Evolutionary conservation across 64 coral and sea anemone species (phyloP), one percentile per base, ranked within the genome.

Genomic region (Porites australiensis): DNA sequence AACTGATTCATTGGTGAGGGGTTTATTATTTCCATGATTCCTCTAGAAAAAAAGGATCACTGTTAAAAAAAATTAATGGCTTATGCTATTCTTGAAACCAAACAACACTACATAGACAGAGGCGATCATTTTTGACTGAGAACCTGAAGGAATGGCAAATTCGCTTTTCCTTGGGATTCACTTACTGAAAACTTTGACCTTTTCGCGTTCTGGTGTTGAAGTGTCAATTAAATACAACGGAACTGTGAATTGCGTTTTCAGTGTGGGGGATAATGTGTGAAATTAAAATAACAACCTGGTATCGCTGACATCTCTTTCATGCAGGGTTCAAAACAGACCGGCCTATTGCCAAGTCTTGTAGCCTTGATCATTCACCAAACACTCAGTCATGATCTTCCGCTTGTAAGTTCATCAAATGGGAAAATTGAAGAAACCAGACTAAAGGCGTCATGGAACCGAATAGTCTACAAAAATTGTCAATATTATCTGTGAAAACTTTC

Each of bases 401-500:
- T 37, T 37, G 27, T 37, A 37, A 37, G 27, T 0, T 37, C 27
- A 37, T 37, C 27, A 37, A 0, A 37, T 37, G 27, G 27, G 27
- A 37, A 37, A 37, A 37, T 37, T 37, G 27, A 37, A 37, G 27
- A 37, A 37, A 37, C 27, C 27, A 37, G 27, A 1, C 27, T 37
- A 37, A 37, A 37, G 27, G 27, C 27, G 27, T 37, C 27, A 37
- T 37, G 27, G 27, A 37, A 37, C 27, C 27, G 27, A 37, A 37
- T 37, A 37, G 27, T 37, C 27, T 37, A 0, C 27, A 37, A 37
- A 37, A 58, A 83, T 65, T 65, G 79, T 65, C 79, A 83, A 83
- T 83, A 83, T 83, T 83, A 46, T 83, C 62, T 68, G 44, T 48
- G 44, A 84, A 84, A 84, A 84, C 44, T 69, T 84, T 69, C 47